These are phyloP conservation scores for Apaloderma vittatum DNA, from an alignment of 2,113 vertebrate genomes.

Conservation along the genomic window DNA sequence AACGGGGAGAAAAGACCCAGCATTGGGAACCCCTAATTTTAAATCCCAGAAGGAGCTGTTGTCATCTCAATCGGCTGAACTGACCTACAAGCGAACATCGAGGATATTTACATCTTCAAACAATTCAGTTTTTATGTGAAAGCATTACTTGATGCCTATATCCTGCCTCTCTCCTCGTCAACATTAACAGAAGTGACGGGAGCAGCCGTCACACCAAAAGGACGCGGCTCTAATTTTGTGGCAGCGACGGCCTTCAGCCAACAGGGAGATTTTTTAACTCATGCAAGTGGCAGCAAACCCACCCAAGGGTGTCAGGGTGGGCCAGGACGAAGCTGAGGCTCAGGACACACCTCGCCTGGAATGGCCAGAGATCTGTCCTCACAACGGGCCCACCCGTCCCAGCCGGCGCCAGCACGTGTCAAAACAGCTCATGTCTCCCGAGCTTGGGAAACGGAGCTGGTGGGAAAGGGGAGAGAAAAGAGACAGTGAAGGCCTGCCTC, in stretches of 20 bases:
- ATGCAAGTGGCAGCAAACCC: not conserved
- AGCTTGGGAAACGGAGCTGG: accelerated
- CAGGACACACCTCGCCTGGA: not conserved
- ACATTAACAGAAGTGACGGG: not conserved
- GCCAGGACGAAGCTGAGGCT: not conserved
- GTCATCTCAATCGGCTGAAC: not conserved
- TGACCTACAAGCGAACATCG: not conserved
- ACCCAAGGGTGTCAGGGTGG: not conserved
- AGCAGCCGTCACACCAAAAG: not conserved
- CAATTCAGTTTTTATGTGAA: not conserved
- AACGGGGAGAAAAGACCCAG: not conserved
- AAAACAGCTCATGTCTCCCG: not conserved
- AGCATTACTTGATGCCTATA: not conserved
- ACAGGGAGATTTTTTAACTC: accelerated
- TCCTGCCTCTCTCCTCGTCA: not conserved
- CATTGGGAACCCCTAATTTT: not conserved
- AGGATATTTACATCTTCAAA: not conserved
- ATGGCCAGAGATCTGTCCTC: not conserved
- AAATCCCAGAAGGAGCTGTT: not conserved
- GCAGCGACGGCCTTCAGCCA: not conserved
- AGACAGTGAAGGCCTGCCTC: not conserved
- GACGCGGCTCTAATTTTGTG: not conserved
- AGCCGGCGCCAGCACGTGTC: not conserved
- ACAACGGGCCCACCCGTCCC: not conserved
- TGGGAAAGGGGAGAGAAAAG: not conserved